These are phyloP conservation scores for Raja brachyura DNA, from an alignment of 2,113 vertebrate genomes.

Conservation along the genomic window DNA sequence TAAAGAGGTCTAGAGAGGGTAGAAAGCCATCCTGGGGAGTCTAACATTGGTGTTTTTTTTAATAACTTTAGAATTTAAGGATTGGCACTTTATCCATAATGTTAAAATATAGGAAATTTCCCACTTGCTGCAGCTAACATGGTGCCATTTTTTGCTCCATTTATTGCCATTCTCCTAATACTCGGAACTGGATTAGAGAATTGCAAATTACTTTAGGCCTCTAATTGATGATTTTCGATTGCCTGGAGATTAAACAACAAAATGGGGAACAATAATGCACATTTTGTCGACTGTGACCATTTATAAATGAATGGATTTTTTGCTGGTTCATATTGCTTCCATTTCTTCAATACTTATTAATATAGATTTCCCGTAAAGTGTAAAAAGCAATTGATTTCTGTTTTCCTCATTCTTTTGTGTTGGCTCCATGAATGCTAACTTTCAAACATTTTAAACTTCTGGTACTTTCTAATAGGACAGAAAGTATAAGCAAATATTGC, in stretches of 20 bases:
- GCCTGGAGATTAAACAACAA: slow-evolving; percentile 17
- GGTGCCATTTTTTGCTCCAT: background rate
- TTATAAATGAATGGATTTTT: slow-evolving; percentile 23
- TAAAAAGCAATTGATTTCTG: slow-evolving; percentile 28
- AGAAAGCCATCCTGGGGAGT: background rate
- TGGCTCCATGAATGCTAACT: slow-evolving; percentile 13
- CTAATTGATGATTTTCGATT: slow-evolving; percentile 32
- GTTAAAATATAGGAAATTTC: background rate
- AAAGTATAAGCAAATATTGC: background rate
- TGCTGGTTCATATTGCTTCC: background rate
- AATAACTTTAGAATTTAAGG: background rate
- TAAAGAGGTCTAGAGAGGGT: too few species aligned
- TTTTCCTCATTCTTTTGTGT: background rate
- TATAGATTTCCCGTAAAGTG: slow-evolving; percentile 21
- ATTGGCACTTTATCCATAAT: background rate
- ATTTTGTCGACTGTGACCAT: slow-evolving; percentile 30
- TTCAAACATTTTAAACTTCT: background rate
- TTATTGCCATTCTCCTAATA: slow-evolving; percentile 11
- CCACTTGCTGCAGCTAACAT: background rate
- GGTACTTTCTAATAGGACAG: background rate
- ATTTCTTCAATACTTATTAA: slow-evolving; percentile 33
- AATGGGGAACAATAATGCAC: slow-evolving; percentile 25
- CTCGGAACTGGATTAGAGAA: background rate
- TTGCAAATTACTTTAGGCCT: slow-evolving; percentile 14
- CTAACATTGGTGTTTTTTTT: background rate